phyloP scores from a whole-genome alignment of 1,140 invertebrate genomes.

The Euborellia annulipes region DNA sequence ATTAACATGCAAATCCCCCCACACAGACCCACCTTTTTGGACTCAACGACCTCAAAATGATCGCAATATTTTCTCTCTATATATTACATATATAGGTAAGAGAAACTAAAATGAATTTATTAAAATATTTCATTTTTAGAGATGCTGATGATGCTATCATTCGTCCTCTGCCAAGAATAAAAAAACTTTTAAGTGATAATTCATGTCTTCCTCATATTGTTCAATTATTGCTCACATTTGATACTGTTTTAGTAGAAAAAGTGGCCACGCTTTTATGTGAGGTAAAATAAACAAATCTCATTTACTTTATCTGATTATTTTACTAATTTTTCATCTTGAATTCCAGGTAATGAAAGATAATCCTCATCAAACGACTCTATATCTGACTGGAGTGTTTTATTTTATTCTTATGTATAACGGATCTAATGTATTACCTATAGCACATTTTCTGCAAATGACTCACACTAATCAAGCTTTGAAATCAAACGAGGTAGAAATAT shows the following conservation, averaged over 20 bases:
- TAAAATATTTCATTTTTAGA: slow-evolving; percentile 30
- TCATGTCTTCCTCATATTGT: slow-evolving; percentile 88
- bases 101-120: background rate
- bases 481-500: slow-evolving; percentile 59
- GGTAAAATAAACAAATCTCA: slow-evolving; percentile 90
- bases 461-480: slow-evolving; percentile 91
- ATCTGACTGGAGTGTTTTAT: slow-evolving; percentile 92
- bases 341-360: slow-evolving; percentile 83
- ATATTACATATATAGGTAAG: too few relatives aligned
- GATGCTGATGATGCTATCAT: slow-evolving; percentile 82
- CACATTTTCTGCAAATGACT: slow-evolving; percentile 82
- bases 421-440: slow-evolving; percentile 92
- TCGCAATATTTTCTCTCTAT: too few relatives aligned
- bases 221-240: slow-evolving; percentile 91
- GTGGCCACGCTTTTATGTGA: slow-evolving; percentile 71
- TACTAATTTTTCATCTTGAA: too few relatives aligned
- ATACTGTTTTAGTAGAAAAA: slow-evolving; percentile 89
- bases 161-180: slow-evolving; percentile 82
- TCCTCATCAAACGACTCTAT: slow-evolving; percentile 83
- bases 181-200: slow-evolving; percentile 74
- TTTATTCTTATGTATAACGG: slow-evolving; percentile 99
- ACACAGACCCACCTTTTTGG: too few relatives aligned
- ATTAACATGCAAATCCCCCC: too few relatives aligned
- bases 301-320: too few relatives aligned
- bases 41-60: too few relatives aligned